A percentile compares a stretch with the other conserved stretches of the same genome.
Conservation (phyloP, 2,113 vertebrate species). For the Balaenoptera acutorostrata region DNA sequence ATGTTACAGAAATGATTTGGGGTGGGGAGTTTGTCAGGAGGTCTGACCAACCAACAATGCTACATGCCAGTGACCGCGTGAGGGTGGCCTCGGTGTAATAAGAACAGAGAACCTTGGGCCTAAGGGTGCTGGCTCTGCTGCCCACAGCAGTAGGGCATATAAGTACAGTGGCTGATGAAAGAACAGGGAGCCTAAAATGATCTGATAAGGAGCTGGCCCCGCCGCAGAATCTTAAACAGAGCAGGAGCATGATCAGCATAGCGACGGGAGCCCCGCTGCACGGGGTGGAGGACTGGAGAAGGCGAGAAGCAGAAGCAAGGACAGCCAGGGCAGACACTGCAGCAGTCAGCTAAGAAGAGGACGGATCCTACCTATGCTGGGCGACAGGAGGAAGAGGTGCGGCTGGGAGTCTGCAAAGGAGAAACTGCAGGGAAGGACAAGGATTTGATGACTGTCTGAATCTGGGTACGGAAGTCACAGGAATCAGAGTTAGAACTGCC, state of each 20-base stretch:
- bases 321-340: background rate
- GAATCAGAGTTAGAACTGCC: background rate
- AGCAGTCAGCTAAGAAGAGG: too few relatives aligned
- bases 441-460: background rate
- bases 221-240: background rate
- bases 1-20: background rate
- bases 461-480: background rate
- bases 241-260: background rate
- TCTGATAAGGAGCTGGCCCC: background rate
- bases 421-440: background rate
- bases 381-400: background rate
- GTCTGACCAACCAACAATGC: background rate
- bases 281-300: background rate
- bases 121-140: background rate
- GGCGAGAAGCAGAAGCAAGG: background rate
- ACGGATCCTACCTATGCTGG: rapidly evolving
- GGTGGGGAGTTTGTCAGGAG: background rate
- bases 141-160: background rate
- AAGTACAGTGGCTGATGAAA: background rate
- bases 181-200: background rate
- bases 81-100: background rate
- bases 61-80: rapidly evolving
- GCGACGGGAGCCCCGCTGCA: rapidly evolving
- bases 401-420: background rate
- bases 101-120: background rate